Evolutionary conservation across 2,113 vertebrate species (phyloP).

Genomic region (Suricata suricatta): DNA sequence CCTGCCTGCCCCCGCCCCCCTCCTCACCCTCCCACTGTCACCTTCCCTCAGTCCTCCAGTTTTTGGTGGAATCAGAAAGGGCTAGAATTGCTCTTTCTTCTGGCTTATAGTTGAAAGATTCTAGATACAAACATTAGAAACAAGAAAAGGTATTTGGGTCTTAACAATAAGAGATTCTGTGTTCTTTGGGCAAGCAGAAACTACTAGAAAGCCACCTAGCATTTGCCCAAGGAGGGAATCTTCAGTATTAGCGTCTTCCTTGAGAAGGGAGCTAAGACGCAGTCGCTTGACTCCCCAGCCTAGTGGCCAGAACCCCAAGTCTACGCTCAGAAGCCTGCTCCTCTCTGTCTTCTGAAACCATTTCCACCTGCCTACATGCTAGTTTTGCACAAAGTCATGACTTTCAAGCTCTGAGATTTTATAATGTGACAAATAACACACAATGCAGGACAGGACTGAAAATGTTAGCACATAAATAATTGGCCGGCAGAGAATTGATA

Average conservation of each 20-base stretch:
- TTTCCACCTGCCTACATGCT: not conserved
- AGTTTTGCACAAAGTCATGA: not conserved
- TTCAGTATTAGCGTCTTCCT: not conserved
- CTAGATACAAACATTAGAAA: not conserved
- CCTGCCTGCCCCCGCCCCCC: rapidly evolving
- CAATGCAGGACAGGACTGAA: not conserved
- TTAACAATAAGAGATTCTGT: not conserved
- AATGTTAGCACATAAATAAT: not conserved
- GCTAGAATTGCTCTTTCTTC: not conserved
- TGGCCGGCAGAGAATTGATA: not conserved
- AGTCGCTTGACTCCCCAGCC: not conserved
- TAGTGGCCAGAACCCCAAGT: not conserved
- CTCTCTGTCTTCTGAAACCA: not conserved
- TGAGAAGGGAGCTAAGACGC: not conserved
- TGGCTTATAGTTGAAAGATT: not conserved
- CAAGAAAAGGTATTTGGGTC: not conserved
- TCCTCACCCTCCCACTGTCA: rapidly evolving
- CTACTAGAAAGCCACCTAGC: not conserved
- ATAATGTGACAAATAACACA: not conserved
- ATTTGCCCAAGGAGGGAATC: not conserved
- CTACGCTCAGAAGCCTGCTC: not conserved
- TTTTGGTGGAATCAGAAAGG: not conserved
- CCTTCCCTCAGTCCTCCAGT: not conserved
- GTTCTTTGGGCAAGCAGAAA: not conserved
- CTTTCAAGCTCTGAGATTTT: not conserved